phyloP scores from a whole-genome alignment of 2,888 invertebrate species.

The Eustalomyia histrio region DNA sequence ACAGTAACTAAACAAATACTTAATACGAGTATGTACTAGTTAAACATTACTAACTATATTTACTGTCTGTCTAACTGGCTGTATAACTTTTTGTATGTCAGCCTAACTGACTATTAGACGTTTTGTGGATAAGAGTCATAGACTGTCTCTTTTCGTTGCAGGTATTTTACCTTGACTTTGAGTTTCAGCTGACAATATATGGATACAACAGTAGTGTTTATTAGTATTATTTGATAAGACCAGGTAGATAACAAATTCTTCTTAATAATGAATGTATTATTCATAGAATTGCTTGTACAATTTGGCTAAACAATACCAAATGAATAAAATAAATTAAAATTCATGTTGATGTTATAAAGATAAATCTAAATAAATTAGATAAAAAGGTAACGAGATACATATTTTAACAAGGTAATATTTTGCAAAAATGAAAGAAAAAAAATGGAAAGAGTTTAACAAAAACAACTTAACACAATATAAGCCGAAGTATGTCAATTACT shows the following conservation, averaged over 20 bases:
- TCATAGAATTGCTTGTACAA: background rate
- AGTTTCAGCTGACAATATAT: background rate
- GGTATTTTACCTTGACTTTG: conserved; percentile 1
- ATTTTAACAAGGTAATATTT: background rate
- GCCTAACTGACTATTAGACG: background rate
- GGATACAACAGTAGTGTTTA: conserved; percentile 12
- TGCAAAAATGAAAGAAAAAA: background rate
- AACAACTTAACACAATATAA: no score
- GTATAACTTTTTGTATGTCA: no score
- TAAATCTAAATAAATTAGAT: background rate
- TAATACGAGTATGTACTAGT: no score
- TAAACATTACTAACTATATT: background rate
- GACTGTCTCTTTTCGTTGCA: background rate
- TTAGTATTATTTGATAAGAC: conserved; percentile 26
- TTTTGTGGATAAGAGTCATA: background rate
- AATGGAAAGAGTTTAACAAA: no score
- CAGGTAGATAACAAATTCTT: conserved; percentile 12
- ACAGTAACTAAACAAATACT: background rate
- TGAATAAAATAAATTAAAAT: background rate
- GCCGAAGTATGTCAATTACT: no score
- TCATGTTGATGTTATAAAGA: background rate
- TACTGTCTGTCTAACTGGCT: background rate
- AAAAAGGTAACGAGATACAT: background rate
- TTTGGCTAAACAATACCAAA: background rate
- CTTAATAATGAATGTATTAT: background rate